Conservation (phyloP, 2,888 invertebrate species). For the Acanthoscelides obtectus region DNA sequence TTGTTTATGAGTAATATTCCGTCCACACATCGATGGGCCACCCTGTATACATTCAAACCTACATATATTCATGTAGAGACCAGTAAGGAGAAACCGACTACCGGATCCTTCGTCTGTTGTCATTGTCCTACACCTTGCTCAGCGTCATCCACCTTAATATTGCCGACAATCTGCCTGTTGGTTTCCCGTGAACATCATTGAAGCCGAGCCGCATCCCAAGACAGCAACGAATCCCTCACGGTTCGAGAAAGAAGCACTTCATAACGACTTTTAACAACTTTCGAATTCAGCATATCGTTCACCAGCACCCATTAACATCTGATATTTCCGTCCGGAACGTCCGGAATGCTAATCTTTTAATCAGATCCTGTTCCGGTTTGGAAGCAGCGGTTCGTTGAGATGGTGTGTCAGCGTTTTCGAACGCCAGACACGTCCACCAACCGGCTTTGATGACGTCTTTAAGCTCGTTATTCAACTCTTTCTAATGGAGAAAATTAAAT, state of each 20-base stretch:
- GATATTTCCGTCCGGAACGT: not conserved
- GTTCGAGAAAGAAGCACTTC: not conserved
- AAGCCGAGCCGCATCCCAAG: not conserved
- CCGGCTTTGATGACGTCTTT: conserved; percentile 17
- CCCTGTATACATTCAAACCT: too few species aligned
- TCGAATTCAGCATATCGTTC: not conserved
- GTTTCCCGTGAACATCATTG: too few species aligned
- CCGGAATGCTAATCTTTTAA: not conserved
- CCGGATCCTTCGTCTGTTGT: too few species aligned
- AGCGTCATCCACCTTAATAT: too few species aligned
- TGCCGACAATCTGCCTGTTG: too few species aligned
- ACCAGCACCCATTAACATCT: not conserved
- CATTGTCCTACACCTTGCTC: too few species aligned
- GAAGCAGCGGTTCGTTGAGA: not conserved
- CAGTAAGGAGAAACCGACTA: too few species aligned
- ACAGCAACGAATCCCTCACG: not conserved
- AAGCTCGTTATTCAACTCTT: conserved; percentile 19
- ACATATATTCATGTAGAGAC: too few species aligned
- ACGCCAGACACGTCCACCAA: conserved; percentile 13
- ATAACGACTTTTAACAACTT: not conserved
- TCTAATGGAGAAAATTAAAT: conserved; percentile 23
- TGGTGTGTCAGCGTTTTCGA: not conserved
- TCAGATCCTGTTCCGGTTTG: not conserved
- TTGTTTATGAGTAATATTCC: too few species aligned
- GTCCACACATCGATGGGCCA: too few species aligned